Base-by-base conservation (phyloP, 2,888 invertebrate genomes). In the Merodon equestris region DNA sequence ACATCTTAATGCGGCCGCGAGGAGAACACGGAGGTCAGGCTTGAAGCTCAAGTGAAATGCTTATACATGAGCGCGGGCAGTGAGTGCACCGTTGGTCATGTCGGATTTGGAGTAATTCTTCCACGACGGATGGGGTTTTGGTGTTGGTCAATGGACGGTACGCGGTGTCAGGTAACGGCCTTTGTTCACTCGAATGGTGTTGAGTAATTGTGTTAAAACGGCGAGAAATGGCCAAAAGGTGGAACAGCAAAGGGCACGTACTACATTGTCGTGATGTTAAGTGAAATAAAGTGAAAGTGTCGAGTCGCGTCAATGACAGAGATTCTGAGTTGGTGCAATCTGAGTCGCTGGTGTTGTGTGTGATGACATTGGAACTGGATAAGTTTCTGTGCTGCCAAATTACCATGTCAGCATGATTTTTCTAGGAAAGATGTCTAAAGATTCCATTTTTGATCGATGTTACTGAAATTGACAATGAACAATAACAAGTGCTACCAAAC, bases 251-350 rank as follows among this genome's bases (percentile, higher is more conserved):
- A 61, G 67, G 66, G 67, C 72, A 57, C 51, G 58, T 36, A 44
- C 7, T 27, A 27, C 63, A 61, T 9, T 14, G 27, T 63, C 38
- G 48, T 45, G 63, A 18, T 3, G 10, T 47, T 18, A 54, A 42
- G 50, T 36, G 12, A 42, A n/a, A 12, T 34, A 54, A 72, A 67
- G 76, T 72, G 72, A 77, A 77, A 77, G 72, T 77, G 51, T 27
- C 7, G 27, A 7, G 27, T 27, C 27, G 27, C 27, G 27, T 27
- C 27, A 27, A 2, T 7, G 2, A 7, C 7, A 27, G 27, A 27
- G 27, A 27, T 27, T 27, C 3, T 27, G 7, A 27, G 27, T 27
- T 27, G 27, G 27, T 27, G 27, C 27, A 27, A 27, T 27, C 27
- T 2, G 27, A 7, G 2, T 27, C 7, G 7, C 7, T 27, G 27